Evolutionary conservation across 2,797 vertebrate genomes (phyloP), one percentile per base, ranked within the genome.

Genomic region (Bovichtus diacanthus): DNA sequence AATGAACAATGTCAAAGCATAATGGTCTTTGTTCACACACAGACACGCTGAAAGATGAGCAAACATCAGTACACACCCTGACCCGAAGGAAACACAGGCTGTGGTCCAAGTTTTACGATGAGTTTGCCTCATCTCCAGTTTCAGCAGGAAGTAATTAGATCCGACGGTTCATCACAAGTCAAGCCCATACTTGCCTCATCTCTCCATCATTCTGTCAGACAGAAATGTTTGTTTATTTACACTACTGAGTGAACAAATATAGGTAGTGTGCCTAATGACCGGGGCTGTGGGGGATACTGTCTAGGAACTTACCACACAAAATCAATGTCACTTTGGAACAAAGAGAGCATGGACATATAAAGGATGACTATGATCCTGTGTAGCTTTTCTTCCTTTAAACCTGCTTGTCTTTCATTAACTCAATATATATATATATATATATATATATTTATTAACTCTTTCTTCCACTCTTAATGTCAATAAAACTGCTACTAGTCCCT

Each of bases 111-210:
- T 76, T 84, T 79, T 80, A 81, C 74, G 76, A 27, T 21, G 58
- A 73, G 65, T 64, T 70, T 49, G 59, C 64, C 65, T 88, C 81
- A 74, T 90, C 83, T 91, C 87, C 80, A 80, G 88, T 93, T 87
- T 92, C 84, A 86, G 67, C 77, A 90, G 84, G 87, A 93, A 92
- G 91, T 93, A 93, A 94, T 95, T 90, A 94, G 81, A 90, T 88
- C 74, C 62, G 59, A 73, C 76, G 65, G 87, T 85, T 93, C 86
- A 90, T 92, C 89, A 85, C 82, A 85, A 91, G 91, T 93, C 91
- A 87, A 88, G 87, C 76, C 78, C 74, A 64, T 69, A 77, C 79
- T 78, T 87, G 90, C 89, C 87, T 88, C 75, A 79, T 84, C 89
- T 87, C 90, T 90, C 86, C 69, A 87, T 92, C 91, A 92, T 91